These are phyloP conservation scores for Brachymystax lenok DNA, from an alignment of 2,797 vertebrate species.

Conservation along the genomic window DNA sequence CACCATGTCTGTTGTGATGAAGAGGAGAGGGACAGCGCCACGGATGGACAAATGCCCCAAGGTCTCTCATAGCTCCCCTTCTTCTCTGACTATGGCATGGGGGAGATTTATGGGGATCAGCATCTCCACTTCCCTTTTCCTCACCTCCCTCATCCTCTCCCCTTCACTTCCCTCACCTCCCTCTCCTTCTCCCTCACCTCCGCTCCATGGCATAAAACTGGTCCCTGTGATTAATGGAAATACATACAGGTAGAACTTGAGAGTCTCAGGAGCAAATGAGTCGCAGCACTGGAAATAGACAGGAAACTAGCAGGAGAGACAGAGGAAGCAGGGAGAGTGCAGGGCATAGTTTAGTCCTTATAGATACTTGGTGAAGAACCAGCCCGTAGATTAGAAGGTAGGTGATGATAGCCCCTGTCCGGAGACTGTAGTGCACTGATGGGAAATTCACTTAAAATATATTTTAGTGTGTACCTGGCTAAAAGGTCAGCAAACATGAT, in stretches of 20 bases:
- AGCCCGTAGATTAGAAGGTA: conserved; percentile 20
- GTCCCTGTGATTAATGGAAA: conserved; percentile 56
- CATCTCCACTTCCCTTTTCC: conserved; percentile 33
- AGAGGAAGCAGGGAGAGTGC: conserved; percentile 21
- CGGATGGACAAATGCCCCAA: conserved; percentile 18
- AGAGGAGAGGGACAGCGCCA: conserved; percentile 35
- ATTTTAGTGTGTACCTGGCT: not conserved
- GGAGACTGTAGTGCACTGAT: conserved; percentile 45
- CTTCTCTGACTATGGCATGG: conserved; percentile 25
- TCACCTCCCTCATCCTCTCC: conserved; percentile 23
- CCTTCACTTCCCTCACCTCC: not conserved
- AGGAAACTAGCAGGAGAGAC: not conserved
- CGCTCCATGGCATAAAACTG: conserved; percentile 38
- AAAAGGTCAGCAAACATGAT: too few relatives aligned
- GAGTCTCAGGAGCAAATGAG: conserved; percentile 57
- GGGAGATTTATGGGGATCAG: conserved; percentile 47
- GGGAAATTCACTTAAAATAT: not conserved
- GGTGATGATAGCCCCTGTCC: conserved; percentile 47
- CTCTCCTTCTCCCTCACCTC: conserved; percentile 46
- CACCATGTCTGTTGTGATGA: conserved; percentile 15
- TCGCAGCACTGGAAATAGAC: conserved; percentile 51
- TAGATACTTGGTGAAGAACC: conserved; percentile 55
- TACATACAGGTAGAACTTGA: conserved; percentile 33
- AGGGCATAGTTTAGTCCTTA: conserved; percentile 41
- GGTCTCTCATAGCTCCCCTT: not conserved